Base-by-base conservation (phyloP, 2,888 invertebrate species). In the Pseudococcus longispinus region DNA sequence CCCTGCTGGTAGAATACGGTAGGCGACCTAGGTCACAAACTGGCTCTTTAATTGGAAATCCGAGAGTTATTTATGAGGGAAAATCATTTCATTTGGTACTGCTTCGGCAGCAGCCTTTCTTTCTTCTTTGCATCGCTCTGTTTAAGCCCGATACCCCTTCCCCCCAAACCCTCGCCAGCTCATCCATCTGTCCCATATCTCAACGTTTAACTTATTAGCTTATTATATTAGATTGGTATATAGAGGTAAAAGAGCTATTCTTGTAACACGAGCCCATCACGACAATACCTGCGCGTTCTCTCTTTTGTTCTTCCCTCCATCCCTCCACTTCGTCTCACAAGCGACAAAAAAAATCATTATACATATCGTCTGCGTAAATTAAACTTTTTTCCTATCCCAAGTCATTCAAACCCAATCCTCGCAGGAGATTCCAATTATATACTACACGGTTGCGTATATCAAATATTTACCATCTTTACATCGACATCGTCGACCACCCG, bases 21-120 rank as follows among this genome's bases (percentile, higher is more conserved):
- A 85, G 85, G 85, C 85, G 85, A 85, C 85, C 85, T 74, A 85
- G 85, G 85, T 85, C 85, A 85, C 70, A 60, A 85, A 85, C 74
- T 74, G 26, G 85, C 84, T 70, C 77, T 85, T 85, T 85, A 85
- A 85, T 85, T 85, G 85, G 85, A 85, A 85, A 85, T 85, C 85
- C 70, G 23, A 70, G 85, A 85, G 85, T 32, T 85, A 65, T 65
- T 85, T 85, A 65, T 37, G 55, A 74, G 85, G 85, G 85, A 85
- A 85, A 85, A 85, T 85, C 85, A 85, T 85, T 85, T 85, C 74
- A 70, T 74, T 85, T 83, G 15, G 60, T 55, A 15, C 15, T n/a
- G 46, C 46, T 46, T 46, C 46, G 46, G 46, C 46, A 15, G 46
- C 46, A 46, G 46, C 11, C 46, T 46, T 46, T 46, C 46, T 46